Evolutionary conservation across 2,888 invertebrate species (phyloP).

Genomic region (Calameuta idolon): DNA sequence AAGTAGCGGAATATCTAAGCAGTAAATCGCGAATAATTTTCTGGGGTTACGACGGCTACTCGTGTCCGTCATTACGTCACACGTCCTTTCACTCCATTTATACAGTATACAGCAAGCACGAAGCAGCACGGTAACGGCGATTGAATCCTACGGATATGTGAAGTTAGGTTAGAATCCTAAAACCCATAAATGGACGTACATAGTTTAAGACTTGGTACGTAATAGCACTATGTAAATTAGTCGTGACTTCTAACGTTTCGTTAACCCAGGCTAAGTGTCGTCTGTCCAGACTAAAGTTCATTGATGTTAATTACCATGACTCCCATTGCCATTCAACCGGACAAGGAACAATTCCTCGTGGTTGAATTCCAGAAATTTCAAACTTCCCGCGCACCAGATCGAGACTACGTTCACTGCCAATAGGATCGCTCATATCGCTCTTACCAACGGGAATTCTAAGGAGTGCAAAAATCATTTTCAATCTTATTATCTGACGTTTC

Average conservation of each 20-base stretch:
- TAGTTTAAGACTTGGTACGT: background rate
- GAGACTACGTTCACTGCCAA: background rate
- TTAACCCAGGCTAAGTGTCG: background rate
- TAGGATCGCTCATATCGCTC: background rate
- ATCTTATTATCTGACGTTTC: background rate
- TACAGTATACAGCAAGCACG: conserved; percentile 14
- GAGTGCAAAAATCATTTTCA: background rate
- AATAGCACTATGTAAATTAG: background rate
- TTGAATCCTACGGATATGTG: background rate
- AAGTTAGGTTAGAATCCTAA: background rate
- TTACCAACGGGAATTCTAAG: background rate
- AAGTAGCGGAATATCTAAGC: background rate
- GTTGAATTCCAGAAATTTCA: background rate
- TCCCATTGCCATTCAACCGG: background rate
- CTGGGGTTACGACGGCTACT: background rate
- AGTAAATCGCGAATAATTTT: conserved; percentile 6
- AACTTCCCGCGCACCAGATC: background rate
- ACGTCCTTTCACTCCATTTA: conserved; percentile 46
- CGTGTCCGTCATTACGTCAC: conserved; percentile 22
- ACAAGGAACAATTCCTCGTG: background rate
- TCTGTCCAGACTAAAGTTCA: background rate
- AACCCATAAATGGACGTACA: background rate
- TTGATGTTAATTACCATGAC: background rate
- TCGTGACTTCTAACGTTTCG: background rate
- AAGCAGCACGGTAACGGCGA: background rate